Conservation (phyloP, 2,797 vertebrate species). For the Alosa sapidissima region DNA sequence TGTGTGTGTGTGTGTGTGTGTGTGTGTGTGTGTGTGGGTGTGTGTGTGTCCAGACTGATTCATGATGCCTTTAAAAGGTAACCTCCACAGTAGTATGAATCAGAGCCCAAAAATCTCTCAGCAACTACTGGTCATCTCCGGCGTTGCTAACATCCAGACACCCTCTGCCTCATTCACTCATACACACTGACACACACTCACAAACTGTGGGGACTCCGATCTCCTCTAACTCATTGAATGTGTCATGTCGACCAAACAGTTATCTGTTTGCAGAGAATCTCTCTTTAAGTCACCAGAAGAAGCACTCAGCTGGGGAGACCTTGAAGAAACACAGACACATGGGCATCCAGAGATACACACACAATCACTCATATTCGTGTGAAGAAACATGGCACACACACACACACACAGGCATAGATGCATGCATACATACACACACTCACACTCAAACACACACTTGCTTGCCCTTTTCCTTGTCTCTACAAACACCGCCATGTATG, state of each 20-base stretch:
- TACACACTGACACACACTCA: background rate
- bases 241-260: background rate
- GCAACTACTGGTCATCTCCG: slow-evolving; percentile 48
- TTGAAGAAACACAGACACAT: background rate
- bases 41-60: slow-evolving; percentile 37
- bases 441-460: slow-evolving; percentile 34
- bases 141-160: slow-evolving; percentile 22
- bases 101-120: slow-evolving; percentile 54
- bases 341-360: slow-evolving; percentile 20
- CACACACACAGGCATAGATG: slow-evolving; percentile 30
- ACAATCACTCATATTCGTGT: slow-evolving; percentile 21
- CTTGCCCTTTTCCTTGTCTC: slow-evolving; percentile 47
- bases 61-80: slow-evolving; percentile 68
- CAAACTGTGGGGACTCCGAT: background rate
- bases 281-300: background rate
- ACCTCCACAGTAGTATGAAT: slow-evolving; percentile 49
- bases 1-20: slow-evolving; percentile 35
- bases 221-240: background rate
- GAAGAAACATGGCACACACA: slow-evolving; percentile 19
- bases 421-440: slow-evolving; percentile 15
- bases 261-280: background rate
- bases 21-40: slow-evolving; percentile 20
- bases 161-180: slow-evolving; percentile 14
- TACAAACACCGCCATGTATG: slow-evolving; percentile 59
- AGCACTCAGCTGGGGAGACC: background rate